Evolutionary conservation across 2,888 invertebrate species (phyloP), one percentile per base, ranked within the genome.

Genomic region (Plagiodera versicolora): DNA sequence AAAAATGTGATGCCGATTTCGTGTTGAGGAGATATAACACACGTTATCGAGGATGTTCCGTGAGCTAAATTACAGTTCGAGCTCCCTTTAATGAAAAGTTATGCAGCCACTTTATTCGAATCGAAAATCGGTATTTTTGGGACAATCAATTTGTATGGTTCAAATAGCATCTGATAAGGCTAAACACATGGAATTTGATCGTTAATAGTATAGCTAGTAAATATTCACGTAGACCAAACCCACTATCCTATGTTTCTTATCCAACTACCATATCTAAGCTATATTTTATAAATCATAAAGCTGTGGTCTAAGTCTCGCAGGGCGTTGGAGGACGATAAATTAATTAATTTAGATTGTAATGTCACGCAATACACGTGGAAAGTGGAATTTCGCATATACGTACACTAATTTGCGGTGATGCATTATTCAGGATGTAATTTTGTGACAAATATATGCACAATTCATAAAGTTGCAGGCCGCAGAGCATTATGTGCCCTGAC

Each of bases 61-160:
- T 58, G 62, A 58, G 62, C 47, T 58, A 58, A 48, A 51, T 39
- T 56, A 58, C 58, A 56, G 58, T 62, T 58, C 55, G 52, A 58
- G 51, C n/a, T 32, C 47, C 47, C 54, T 30, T 32, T 62, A 62
- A 62, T 62, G 35, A 51, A 58, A 58, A 58, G 55, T 47, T 56
- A 44, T 52, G 55, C 45, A 50, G 17, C 48, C 51, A 39, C 39
- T 39, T 32, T 51, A 46, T 39, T 44, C 52, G 55, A 47, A 56
- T 51, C 50, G 39, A 55, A 50, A 62, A 62, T 62, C 58, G 56
- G 60, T 64, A 66, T 64, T 66, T 64, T 62, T 49, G 62, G 63
- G 64, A 64, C 60, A 66, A 66, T 66, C 66, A 66, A 66, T 66
- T 66, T 66, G 66, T 60, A 45, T 51, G 56, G 55, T 61, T 49